Percentiles rank a stretch among this genome's conserved stretches.
phyloP scores from a whole-genome alignment of 92 coral and sea anemone genomes.

The Epizoanthus ramosus region DNA sequence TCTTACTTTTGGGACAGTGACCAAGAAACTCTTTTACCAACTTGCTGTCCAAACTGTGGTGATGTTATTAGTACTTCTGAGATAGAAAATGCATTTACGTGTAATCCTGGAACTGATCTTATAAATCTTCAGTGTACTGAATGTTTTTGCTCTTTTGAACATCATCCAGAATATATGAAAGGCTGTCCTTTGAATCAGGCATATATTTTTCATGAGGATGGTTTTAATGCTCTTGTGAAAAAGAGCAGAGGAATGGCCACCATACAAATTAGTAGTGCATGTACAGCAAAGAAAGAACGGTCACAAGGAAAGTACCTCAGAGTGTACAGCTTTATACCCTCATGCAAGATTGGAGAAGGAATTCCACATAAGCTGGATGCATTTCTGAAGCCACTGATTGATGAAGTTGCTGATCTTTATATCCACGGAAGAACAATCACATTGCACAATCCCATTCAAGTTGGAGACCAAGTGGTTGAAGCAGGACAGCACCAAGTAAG shows the following conservation, averaged over 20 bases:
- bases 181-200: constrained; percentile 66
- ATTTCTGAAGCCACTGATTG: too few species aligned
- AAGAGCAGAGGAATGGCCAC: constrained; percentile 64
- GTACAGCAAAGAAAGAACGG: constrained; percentile 46
- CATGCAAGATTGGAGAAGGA: too few species aligned
- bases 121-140: constrained; percentile 51
- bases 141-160: constrained; percentile 48
- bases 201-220: constrained; percentile 63
- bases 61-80: constrained; percentile 49
- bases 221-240: constrained; percentile 61
- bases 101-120: constrained; percentile 16
- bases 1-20: constrained; percentile 68
- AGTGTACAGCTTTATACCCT: too few species aligned
- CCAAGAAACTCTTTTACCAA: constrained; percentile 52
- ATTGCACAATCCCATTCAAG: constrained; percentile 24
- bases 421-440: constrained; percentile 52
- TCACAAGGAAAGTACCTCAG: constrained; percentile 46
- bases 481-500: constrained; percentile 62
- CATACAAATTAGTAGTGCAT: constrained; percentile 55
- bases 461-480: constrained; percentile 10
- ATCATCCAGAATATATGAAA: constrained; percentile 39
- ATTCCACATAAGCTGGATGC: too few species aligned
- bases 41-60: constrained; percentile 63
- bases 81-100: constrained; percentile 35
- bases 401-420: constrained; percentile 53